Evolutionary conservation across 2,113 vertebrate genomes (phyloP).

Genomic region (Sphyrna mokarran): DNA sequence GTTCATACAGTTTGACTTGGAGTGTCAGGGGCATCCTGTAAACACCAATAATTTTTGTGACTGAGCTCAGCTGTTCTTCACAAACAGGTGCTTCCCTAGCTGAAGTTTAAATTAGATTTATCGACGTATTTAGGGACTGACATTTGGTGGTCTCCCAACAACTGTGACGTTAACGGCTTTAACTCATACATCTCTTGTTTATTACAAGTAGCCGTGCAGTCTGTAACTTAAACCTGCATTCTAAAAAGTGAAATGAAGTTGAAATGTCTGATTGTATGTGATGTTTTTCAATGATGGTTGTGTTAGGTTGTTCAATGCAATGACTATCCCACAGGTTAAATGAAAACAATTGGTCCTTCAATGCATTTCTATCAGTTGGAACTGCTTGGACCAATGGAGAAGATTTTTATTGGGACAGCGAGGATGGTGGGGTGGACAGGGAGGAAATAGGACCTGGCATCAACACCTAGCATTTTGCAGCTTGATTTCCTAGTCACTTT

Average conservation of each 20-base stretch:
- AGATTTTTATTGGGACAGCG: not conserved
- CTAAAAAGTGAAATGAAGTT: not conserved
- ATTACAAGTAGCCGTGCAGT: not conserved
- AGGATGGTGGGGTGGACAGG: not conserved
- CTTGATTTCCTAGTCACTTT: not conserved
- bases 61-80: slow-evolving; percentile 23
- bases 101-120: slow-evolving; percentile 27
- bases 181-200: not conserved
- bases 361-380: not conserved
- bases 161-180: not conserved
- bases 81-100: slow-evolving; percentile 17
- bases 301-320: not conserved
- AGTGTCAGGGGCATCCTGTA: not conserved
- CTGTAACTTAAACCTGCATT: not conserved
- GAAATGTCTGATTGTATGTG: not conserved
- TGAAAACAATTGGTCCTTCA: not conserved
- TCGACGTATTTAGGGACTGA: not conserved
- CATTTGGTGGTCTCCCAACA: not conserved
- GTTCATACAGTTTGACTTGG: not conserved
- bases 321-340: not conserved
- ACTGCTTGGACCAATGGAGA: not conserved
- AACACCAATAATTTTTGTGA: not conserved
- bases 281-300: not conserved
- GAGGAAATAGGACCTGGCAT: not conserved
- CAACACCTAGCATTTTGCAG: not conserved